phyloP scores from a whole-genome alignment of 2,888 invertebrate genomes.

The Parnassius smintheus region DNA sequence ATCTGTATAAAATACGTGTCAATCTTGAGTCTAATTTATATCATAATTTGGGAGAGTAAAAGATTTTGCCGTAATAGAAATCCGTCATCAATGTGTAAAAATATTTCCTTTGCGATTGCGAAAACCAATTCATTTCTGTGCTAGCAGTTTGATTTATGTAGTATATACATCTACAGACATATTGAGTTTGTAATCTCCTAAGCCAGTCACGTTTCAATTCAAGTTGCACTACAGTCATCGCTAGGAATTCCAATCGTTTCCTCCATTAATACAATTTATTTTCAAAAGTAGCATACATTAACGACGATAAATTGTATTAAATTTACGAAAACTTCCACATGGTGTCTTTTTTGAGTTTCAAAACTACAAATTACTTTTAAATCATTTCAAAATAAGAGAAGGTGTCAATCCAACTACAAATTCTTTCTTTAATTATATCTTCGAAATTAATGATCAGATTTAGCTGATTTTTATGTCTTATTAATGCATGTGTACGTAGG shows the following conservation, averaged over 20 bases:
- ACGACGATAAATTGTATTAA: not conserved
- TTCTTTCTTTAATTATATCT: no score
- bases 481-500: no score
- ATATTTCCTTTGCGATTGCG: not conserved
- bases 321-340: not conserved
- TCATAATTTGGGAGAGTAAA: no score
- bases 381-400: no score
- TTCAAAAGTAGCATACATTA: not conserved
- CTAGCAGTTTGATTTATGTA: not conserved
- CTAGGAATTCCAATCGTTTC: constrained; percentile 8
- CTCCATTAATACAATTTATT: constrained; percentile 6
- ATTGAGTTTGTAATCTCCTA: constrained; percentile 1
- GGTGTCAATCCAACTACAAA: no score
- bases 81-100: no score
- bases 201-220: constrained; percentile 12
- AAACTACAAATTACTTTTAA: not conserved
- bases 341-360: not conserved
- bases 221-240: constrained; percentile 12
- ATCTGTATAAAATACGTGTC: no score
- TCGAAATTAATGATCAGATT: no score
- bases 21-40: no score
- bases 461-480: no score
- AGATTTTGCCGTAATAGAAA: no score
- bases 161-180: not conserved
- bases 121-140: constrained; percentile 4